phyloP scores from a whole-genome alignment of 2,888 invertebrate genomes.

The Callosobruchus maculatus region DNA sequence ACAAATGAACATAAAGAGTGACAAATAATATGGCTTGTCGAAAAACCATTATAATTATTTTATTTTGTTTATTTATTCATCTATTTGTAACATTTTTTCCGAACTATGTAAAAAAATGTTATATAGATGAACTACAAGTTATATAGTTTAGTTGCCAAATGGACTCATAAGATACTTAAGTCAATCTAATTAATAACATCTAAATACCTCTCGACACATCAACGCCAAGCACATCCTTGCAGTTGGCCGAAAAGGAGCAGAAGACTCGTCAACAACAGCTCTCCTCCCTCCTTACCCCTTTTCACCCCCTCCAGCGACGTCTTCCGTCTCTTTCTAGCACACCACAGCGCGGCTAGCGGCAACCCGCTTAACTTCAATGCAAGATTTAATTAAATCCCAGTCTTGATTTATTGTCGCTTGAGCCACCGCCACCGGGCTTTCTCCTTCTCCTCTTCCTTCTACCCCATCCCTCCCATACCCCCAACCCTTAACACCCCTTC shows the following conservation, averaged over 20 bases:
- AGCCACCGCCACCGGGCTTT: constrained; percentile 25
- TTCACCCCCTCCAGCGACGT: background rate
- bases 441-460: constrained; percentile 12
- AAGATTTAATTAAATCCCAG: constrained; percentile 56
- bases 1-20: no score
- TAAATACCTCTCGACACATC: background rate
- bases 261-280: background rate
- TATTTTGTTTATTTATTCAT: no score
- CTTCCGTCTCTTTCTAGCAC: constrained; percentile 29
- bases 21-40: no score
- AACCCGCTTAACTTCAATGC: constrained; percentile 54
- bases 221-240: background rate
- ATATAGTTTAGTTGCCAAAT: no score
- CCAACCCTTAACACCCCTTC: constrained; percentile 8
- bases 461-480: background rate
- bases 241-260: background rate
- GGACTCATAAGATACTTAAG: no score
- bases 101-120: no score
- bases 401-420: constrained; percentile 55
- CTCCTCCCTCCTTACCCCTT: background rate
- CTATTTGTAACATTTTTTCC: no score
- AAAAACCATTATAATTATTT: no score
- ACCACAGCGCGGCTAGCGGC: constrained; percentile 50
- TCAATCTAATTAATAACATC: no score
- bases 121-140: no score